phyloP scores from a whole-genome alignment of 2,888 invertebrate species.

The Athetis lepigone region DNA sequence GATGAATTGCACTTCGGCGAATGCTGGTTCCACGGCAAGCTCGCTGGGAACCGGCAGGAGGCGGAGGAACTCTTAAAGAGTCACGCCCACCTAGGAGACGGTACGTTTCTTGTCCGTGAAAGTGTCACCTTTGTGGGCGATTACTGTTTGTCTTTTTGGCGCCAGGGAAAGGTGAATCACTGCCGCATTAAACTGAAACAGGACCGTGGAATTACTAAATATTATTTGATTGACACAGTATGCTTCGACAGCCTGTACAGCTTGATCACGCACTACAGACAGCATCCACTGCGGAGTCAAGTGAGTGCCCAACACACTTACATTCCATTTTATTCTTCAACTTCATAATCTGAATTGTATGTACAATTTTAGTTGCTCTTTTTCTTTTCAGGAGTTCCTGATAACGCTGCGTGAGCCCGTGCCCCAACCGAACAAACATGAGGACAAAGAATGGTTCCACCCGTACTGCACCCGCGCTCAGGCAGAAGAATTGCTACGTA shows the following conservation, averaged over 20 bases:
- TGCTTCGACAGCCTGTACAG: slow-evolving; percentile 98
- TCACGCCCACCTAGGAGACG: slow-evolving; percentile 96
- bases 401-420: slow-evolving; percentile 97
- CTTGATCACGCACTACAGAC: slow-evolving; percentile 97
- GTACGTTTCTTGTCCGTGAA: slow-evolving; percentile 97
- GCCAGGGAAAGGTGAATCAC: slow-evolving; percentile 96
- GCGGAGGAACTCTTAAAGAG: slow-evolving; percentile 94
- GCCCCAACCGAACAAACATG: slow-evolving; percentile 98
- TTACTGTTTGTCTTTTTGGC: slow-evolving; percentile 98
- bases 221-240: slow-evolving; percentile 96
- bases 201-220: slow-evolving; percentile 96
- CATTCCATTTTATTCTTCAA: neutral
- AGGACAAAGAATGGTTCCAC: slow-evolving; percentile 98
- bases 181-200: slow-evolving; percentile 97
- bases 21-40: slow-evolving; percentile 98
- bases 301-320: slow-evolving; percentile 76
- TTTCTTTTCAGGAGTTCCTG: slow-evolving; percentile 93
- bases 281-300: slow-evolving; percentile 95
- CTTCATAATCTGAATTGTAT: neutral
- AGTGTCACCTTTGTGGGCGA: slow-evolving; percentile 99
- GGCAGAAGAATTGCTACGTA: slow-evolving; percentile 96
- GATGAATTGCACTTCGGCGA: slow-evolving; percentile 98
- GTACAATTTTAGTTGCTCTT: neutral
- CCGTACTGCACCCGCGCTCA: slow-evolving; percentile 94
- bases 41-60: slow-evolving; percentile 95